Evolutionary conservation across 2,797 vertebrate species (phyloP).

Genomic region (Calcarius lapponicus): DNA sequence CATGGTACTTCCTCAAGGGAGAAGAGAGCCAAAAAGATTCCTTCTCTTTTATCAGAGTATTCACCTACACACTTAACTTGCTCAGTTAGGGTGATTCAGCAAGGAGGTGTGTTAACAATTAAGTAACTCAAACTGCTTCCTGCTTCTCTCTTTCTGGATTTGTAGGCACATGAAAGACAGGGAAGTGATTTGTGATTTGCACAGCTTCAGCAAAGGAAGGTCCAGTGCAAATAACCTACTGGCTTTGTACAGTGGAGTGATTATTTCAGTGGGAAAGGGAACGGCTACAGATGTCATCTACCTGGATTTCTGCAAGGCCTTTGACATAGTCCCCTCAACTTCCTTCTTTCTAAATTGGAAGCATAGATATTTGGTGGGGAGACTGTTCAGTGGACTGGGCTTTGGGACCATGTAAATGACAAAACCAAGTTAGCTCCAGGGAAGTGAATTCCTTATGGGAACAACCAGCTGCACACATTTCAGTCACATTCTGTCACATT

Average conservation of each 20-base stretch:
- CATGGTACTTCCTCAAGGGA: background rate
- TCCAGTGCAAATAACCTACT: no score
- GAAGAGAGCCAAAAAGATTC: background rate
- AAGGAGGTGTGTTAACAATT: background rate
- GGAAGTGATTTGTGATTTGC: background rate
- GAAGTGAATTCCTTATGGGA: background rate
- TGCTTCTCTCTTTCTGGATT: background rate
- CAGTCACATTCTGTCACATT: background rate
- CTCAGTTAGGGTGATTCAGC: background rate
- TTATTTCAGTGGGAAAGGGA: background rate
- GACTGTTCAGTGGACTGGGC: background rate
- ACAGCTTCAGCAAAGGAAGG: background rate
- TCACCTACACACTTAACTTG: background rate
- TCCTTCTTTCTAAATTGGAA: background rate
- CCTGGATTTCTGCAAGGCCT: background rate
- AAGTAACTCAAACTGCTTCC: background rate
- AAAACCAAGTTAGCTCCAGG: background rate
- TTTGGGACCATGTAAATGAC: accelerated
- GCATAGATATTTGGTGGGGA: background rate
- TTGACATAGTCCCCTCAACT: background rate
- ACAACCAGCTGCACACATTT: background rate
- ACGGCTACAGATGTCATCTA: background rate
- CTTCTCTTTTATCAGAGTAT: background rate
- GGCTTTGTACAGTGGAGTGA: background rate
- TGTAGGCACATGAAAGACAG: background rate